phyloP scores from a whole-genome alignment of 2,113 vertebrate genomes.

The Pongo pygmaeus region DNA sequence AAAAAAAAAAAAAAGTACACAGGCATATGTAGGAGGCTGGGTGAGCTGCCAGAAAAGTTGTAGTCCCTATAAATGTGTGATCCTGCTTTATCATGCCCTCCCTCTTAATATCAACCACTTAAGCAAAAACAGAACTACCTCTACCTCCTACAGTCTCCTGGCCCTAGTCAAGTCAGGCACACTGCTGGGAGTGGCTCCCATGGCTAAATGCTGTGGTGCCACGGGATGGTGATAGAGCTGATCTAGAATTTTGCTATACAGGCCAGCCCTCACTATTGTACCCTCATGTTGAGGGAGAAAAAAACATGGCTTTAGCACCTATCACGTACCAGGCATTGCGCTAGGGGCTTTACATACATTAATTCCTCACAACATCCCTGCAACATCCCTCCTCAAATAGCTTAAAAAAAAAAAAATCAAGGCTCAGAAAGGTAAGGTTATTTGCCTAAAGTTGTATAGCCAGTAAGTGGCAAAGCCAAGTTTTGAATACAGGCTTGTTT shows the following conservation, averaged over 20 bases:
- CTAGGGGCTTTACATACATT: background rate
- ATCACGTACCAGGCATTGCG: background rate
- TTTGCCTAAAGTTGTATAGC: background rate
- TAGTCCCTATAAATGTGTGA: background rate
- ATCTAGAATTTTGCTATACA: background rate
- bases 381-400: background rate
- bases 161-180: background rate
- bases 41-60: background rate
- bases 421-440: fast-evolving
- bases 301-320: background rate
- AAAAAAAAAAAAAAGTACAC: background rate
- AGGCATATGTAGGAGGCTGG: background rate
- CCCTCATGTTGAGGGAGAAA: background rate
- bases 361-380: conserved; percentile 4
- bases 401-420: background rate
- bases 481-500: background rate
- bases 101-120: background rate
- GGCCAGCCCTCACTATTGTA: background rate
- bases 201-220: background rate
- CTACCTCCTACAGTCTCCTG: background rate
- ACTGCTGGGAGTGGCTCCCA: background rate
- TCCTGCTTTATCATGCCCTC: background rate
- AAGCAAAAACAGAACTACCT: background rate
- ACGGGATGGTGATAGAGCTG: background rate
- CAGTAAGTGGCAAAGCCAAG: background rate